Percentiles rank a stretch among this genome's conserved stretches.
Conservation (phyloP, 2,113 vertebrate genomes). For the Egretta garzetta region DNA sequence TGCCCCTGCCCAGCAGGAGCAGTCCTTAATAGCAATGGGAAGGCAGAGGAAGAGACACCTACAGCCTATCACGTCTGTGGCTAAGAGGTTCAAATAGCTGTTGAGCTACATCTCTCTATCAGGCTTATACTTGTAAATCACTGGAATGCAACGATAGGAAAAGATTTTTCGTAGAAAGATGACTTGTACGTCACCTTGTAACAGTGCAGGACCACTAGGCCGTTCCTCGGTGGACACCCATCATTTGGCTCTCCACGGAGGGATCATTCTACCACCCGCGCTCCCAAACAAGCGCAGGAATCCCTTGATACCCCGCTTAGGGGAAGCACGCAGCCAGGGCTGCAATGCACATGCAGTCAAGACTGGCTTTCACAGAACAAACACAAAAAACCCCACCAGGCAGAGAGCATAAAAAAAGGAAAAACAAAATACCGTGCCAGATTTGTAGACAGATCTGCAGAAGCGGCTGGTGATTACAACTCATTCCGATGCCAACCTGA, state of each 20-base stretch:
- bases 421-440: not conserved
- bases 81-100: not conserved
- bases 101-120: not conserved
- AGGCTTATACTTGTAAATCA: not conserved
- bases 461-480: not conserved
- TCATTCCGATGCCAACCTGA: rapidly evolving
- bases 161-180: not conserved
- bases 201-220: not conserved
- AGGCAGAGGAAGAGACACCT: not conserved
- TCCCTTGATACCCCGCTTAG: rapidly evolving
- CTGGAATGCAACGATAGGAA: rapidly evolving
- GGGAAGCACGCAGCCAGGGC: rapidly evolving
- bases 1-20: not conserved
- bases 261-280: rapidly evolving
- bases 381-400: not conserved
- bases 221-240: rapidly evolving
- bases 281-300: not conserved
- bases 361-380: not conserved
- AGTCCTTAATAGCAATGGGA: not conserved
- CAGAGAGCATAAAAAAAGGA: not conserved
- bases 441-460: not conserved
- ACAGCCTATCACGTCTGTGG: rapidly evolving
- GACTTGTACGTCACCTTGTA: not conserved
- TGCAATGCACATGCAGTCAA: rapidly evolving
- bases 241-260: not conserved